Conservation (phyloP, 2,888 invertebrate species). For the Liopterus haemorrhoidalis region DNA sequence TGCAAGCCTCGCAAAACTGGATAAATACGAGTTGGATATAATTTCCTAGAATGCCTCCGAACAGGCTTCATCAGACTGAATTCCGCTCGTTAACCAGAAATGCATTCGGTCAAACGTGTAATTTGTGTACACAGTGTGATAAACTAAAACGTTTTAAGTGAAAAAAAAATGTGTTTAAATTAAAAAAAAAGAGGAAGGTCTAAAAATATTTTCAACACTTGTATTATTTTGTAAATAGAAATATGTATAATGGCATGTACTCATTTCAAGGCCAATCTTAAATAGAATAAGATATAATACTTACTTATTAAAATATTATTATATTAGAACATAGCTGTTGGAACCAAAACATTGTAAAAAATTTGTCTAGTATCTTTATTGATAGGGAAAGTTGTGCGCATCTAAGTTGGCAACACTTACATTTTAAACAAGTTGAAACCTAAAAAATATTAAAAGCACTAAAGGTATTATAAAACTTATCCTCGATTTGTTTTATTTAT, state of each 20-base stretch:
- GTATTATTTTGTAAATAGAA: conserved; percentile 40
- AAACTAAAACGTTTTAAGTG: conserved; percentile 16
- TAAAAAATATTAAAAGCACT: too few relatives aligned
- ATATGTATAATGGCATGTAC: conserved; percentile 24
- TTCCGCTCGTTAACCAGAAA: too few relatives aligned
- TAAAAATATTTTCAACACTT: conserved; percentile 45
- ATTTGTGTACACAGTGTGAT: conserved; percentile 21
- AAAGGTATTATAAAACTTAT: too few relatives aligned
- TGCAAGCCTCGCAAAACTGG: too few relatives aligned
- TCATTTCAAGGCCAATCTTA: conserved; percentile 60
- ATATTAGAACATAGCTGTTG: conserved; percentile 39
- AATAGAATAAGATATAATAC: conserved; percentile 56
- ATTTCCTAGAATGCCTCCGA: too few relatives aligned
- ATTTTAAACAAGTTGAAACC: too few relatives aligned
- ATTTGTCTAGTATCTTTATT: conserved; percentile 24
- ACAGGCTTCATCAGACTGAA: too few relatives aligned
- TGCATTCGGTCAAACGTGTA: too few relatives aligned
- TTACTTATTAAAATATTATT: conserved; percentile 27
- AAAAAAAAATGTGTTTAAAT: conserved; percentile 20
- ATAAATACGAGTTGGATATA: too few relatives aligned
- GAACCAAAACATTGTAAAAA: conserved; percentile 44
- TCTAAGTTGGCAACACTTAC: too few relatives aligned
- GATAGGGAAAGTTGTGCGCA: too few relatives aligned
- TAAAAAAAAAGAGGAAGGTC: conserved; percentile 37
- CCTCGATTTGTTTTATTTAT: too few relatives aligned